Evolutionary conservation across 2,113 vertebrate species (phyloP).

Genomic region (Nansenia antarctica): DNA sequence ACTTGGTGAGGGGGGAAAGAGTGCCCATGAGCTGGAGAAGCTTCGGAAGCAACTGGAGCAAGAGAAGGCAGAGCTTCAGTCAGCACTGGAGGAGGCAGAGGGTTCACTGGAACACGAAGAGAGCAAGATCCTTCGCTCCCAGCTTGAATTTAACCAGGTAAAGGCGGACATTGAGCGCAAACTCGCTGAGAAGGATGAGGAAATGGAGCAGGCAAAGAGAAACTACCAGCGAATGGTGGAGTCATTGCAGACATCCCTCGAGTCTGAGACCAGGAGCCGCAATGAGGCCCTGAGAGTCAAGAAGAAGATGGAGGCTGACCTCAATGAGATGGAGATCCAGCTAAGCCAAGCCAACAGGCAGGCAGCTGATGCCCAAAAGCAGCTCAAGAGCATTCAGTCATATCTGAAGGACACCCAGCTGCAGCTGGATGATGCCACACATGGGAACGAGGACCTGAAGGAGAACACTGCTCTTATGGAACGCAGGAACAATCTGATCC

Average conservation of each 20-base stretch:
- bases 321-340: constrained; percentile 85
- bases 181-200: constrained; percentile 84
- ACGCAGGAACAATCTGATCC: constrained; percentile 77
- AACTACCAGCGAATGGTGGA: constrained; percentile 83
- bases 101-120: constrained; percentile 84
- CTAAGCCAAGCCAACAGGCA: constrained; percentile 79
- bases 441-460: constrained; percentile 80
- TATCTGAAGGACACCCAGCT: constrained; percentile 85
- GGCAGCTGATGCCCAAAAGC: constrained; percentile 82
- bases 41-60: constrained; percentile 85
- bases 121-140: constrained; percentile 83
- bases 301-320: constrained; percentile 93
- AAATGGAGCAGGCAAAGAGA: constrained; percentile 86
- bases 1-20: constrained; percentile 81
- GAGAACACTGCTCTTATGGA: constrained; percentile 82
- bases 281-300: constrained; percentile 85
- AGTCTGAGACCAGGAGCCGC: constrained; percentile 84
- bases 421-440: constrained; percentile 74
- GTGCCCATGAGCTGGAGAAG: constrained; percentile 85
- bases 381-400: constrained; percentile 82
- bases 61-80: constrained; percentile 86
- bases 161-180: constrained; percentile 85
- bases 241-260: constrained; percentile 85
- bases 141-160: constrained; percentile 85
- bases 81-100: constrained; percentile 88